These are phyloP conservation scores for Toxotes lorentzi DNA, from an alignment of 2,797 vertebrate genomes.

Conservation along the genomic window DNA sequence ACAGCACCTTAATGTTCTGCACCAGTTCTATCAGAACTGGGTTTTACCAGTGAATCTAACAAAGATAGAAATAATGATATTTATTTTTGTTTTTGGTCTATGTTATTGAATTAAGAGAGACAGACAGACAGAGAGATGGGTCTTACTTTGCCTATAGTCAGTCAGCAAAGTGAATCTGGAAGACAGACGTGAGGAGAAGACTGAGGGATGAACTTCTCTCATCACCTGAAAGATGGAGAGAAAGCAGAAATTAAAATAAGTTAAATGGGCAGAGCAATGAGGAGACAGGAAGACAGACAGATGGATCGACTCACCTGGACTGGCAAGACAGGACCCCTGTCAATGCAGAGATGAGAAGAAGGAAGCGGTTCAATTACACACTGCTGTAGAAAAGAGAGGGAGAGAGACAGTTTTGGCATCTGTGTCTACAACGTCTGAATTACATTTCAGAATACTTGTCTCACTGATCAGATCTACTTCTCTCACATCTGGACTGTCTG, in stretches of 20 bases:
- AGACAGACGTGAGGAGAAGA: constrained; percentile 32
- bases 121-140: neutral
- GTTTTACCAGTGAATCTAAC: no score
- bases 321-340: constrained; percentile 43
- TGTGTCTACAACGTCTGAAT: neutral
- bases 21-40: no score
- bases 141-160: constrained; percentile 51
- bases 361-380: constrained; percentile 7
- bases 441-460: no score
- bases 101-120: neutral
- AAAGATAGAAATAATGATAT: no score
- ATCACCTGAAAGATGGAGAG: constrained; percentile 30
- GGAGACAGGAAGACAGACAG: neutral
- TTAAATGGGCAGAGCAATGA: neutral
- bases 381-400: constrained; percentile 14
- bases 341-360: constrained; percentile 19
- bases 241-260: neutral
- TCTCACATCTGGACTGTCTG: neutral
- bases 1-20: no score
- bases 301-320: constrained; percentile 26
- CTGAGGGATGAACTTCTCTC: constrained; percentile 23
- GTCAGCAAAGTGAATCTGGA: constrained; percentile 51
- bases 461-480: no score
- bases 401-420: neutral
- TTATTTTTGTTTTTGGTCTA: no score